Base-by-base conservation (phyloP, 2,888 invertebrate genomes). In the Cremastobaeus sp. region DNA sequence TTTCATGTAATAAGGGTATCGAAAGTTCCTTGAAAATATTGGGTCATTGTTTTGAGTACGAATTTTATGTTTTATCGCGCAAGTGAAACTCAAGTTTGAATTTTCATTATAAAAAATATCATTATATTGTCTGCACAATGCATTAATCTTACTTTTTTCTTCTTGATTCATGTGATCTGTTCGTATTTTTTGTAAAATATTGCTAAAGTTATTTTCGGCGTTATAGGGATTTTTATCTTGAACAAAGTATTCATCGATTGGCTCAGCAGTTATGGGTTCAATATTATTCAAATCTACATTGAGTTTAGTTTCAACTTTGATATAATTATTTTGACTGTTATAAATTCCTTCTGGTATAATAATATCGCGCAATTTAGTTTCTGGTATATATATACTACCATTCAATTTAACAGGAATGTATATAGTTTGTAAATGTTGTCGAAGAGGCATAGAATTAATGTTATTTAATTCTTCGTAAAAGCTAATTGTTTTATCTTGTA, bases 381-480 rank as follows among this genome's bases (percentile, higher is more conserved):
- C 14, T 9, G 48, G 48, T 32, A 48, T 11, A 9, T 48, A 48
- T 48, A 48, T 48, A 25, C 20, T 48, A 11, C 48, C 32, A 12
- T 34, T 48, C 34, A 48, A 17, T 18, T 32, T 48, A 5, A 48
- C 48, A 2, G 32, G 48, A 18, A 48, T 20, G 4, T 18, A 20
- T 6, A 48, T 9, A n/a, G 11, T 17, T 48, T 32, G 17, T 5
- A 34, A 18, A 18, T 2, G 6, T 32, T 20, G 15, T 32, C 20
- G 11, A n/a, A 48, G 32, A 14, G 48, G 48, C 48, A 48, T 48
- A 5, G 48, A 48, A 2, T 11, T 48, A n/a, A 48, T 32, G 8
- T 48, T 48, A 20, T 48, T 48, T 34, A 48, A 11, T 34, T 48
- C 11, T 20, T 48, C 48, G n/a, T 48, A 32, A 48, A 32, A 48